Conservation (phyloP, 2,797 vertebrate species). For the Myotis pilosus region DNA sequence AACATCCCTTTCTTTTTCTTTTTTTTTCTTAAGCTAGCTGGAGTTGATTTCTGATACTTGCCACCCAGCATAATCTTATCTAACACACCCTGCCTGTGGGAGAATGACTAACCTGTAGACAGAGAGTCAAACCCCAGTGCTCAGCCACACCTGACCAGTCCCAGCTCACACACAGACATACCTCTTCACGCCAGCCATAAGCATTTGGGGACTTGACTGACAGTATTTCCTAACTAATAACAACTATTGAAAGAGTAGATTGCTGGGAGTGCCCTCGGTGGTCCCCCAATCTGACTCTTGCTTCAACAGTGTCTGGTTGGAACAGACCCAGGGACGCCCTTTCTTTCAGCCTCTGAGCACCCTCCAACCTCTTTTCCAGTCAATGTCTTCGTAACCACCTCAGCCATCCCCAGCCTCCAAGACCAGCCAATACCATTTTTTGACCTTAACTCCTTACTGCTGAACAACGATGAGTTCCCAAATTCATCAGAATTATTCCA, state of each 20-base stretch:
- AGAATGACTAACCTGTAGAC: neutral
- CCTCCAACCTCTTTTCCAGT: neutral
- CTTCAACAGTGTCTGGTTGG: neutral
- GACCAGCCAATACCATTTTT: neutral
- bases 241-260: neutral
- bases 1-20: neutral
- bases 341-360: neutral
- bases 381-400: neutral
- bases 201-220: neutral
- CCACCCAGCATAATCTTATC: neutral
- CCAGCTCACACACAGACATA: neutral
- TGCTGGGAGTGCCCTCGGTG: no score
- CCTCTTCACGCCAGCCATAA: neutral
- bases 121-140: neutral
- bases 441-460: neutral
- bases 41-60: neutral
- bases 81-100: neutral
- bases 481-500: neutral
- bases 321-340: neutral
- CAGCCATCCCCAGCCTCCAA: neutral
- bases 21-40: neutral
- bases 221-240: slow-evolving; percentile 14
- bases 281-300: no score
- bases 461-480: neutral
- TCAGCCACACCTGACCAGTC: neutral